These are phyloP conservation scores for Dromaius novaehollandiae DNA, from an alignment of 2,113 vertebrate species.

Conservation along the genomic window DNA sequence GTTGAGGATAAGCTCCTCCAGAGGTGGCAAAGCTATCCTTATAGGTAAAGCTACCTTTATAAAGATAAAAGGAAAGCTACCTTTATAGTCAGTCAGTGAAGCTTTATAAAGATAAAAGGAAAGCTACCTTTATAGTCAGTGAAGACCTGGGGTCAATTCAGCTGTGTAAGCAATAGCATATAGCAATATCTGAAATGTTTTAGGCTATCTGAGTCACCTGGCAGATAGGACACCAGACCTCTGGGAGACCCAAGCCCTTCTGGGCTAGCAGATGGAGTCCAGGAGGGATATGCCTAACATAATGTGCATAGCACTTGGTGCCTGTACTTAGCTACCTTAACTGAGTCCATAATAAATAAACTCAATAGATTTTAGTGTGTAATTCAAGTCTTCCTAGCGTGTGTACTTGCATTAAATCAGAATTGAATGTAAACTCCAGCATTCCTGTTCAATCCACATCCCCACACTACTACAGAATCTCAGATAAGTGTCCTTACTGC, in stretches of 20 bases:
- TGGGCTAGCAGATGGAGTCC: background rate
- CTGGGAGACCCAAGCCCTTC: background rate
- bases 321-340: background rate
- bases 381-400: background rate
- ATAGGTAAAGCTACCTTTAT: no score
- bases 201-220: background rate
- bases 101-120: no score
- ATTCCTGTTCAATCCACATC: background rate
- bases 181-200: background rate
- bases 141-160: background rate
- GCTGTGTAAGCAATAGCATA: background rate
- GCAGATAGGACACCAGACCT: background rate
- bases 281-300: background rate
- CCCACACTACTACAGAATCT: background rate
- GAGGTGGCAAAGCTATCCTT: no score
- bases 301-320: background rate
- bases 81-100: background rate
- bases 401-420: background rate
- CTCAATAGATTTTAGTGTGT: background rate
- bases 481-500: background rate
- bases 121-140: background rate
- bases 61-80: background rate
- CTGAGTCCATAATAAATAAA: background rate
- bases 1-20: no score
- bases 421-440: background rate